These are phyloP conservation scores for Patiria pectinifera DNA, from an alignment of 53 echinoderm and acorn worm species.

Conservation along the genomic window DNA sequence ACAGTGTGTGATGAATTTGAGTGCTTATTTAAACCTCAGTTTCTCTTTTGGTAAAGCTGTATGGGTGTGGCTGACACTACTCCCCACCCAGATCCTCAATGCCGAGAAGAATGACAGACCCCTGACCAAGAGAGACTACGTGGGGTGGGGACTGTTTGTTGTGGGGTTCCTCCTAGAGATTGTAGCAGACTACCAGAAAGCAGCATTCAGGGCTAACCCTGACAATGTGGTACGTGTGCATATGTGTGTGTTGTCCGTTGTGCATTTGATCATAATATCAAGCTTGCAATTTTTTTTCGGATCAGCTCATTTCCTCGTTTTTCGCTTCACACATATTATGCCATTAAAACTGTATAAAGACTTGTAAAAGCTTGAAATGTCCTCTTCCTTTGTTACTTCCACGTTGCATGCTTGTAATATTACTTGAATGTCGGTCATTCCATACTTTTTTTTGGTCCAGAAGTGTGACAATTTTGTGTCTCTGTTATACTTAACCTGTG, in stretches of 20 bases:
- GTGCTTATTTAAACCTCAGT: too few species aligned
- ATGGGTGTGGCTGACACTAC: conserved; percentile 84
- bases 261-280: not conserved
- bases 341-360: too few species aligned
- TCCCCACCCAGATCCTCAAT: conserved; percentile 89
- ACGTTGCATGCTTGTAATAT: too few species aligned
- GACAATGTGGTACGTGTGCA: conserved; percentile 85
- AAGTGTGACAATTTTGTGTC: too few species aligned
- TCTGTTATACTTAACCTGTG: too few species aligned
- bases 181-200: conserved; percentile 86
- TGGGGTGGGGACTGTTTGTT: conserved; percentile 88
- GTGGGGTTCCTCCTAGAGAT: conserved; percentile 82
- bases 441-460: too few species aligned
- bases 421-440: too few species aligned
- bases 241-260: not conserved
- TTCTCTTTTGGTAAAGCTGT: conserved; percentile 65
- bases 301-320: too few species aligned
- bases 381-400: too few species aligned
- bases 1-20: too few species aligned
- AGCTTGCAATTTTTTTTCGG: not conserved
- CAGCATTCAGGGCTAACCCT: conserved; percentile 80
- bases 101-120: conserved; percentile 71
- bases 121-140: conserved; percentile 80
- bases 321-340: too few species aligned
- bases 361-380: too few species aligned